phyloP scores from a whole-genome alignment of 92 coral and sea anemone species.

The Palythoa grandiflora region DNA sequence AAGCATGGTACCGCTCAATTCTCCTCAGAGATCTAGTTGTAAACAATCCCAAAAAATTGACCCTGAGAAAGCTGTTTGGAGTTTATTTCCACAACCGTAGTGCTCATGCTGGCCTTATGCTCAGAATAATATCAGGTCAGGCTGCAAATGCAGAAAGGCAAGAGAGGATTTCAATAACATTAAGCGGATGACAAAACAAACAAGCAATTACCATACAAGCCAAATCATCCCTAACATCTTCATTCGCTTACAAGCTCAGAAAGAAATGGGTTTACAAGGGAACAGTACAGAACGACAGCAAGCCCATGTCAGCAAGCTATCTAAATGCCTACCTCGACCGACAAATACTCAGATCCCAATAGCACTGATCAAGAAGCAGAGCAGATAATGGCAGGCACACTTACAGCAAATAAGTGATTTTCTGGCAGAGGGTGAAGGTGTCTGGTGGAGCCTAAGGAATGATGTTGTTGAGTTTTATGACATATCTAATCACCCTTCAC shows the following conservation, averaged over 20 bases:
- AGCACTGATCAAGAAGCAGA: conserved; percentile 11
- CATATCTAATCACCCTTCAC: conserved; percentile 9
- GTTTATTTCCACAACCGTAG: not conserved
- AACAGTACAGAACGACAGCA: conserved; percentile 55
- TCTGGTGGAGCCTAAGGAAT: conserved; percentile 4
- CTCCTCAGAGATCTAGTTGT: conserved; percentile 42
- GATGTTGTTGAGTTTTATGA: conserved; percentile 17
- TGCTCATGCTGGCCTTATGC: conserved; percentile 17
- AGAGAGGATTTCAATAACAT: not conserved
- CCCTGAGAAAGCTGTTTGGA: conserved; percentile 2
- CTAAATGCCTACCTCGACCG: conserved; percentile 26
- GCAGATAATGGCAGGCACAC: conserved; percentile 14
- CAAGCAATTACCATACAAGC: not conserved
- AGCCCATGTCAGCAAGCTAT: conserved; percentile 43
- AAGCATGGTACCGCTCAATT: conserved; percentile 60
- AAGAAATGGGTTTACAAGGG: conserved; percentile 41
- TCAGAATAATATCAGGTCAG: conserved; percentile 4
- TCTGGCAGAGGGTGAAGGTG: conserved; percentile 9
- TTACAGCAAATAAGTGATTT: conserved; percentile 11
- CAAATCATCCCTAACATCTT: conserved; percentile 1
- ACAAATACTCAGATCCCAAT: conserved; percentile 20
- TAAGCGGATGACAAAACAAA: not conserved
- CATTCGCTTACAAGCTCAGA: conserved; percentile 55
- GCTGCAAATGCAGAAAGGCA: not conserved
- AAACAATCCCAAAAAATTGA: conserved; percentile 4